Evolutionary conservation across 2,113 vertebrate species (phyloP), one percentile per base, ranked within the genome.

Genomic region (Onychostoma macrolepis): DNA sequence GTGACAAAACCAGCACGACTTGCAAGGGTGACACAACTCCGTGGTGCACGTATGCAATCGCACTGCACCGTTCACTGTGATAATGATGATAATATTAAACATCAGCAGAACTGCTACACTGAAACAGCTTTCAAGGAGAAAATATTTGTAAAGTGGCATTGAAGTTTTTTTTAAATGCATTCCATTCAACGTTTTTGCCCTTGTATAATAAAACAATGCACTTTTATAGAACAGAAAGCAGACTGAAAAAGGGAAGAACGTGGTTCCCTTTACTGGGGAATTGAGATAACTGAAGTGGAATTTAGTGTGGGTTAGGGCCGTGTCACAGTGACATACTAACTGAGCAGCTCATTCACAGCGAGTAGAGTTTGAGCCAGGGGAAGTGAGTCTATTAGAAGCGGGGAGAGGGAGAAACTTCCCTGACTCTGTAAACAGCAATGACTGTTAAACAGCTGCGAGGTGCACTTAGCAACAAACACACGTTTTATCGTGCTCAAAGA

Each of bases 381-480:
- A 87, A 86, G 80, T 85, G 43, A 41, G 45, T 67, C 38, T 87
- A 81, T 87, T 53, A 83, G 28, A 26, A 69, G 30, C 33, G 50
- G 83, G 78, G 76, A 45, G 38, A 28, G 81, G 41, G 74, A 85
- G 85, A 74, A 36, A 71, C 30, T 84, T 72, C 75, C 38, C 74
- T 80, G 61, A 82, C 67, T 80, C 53, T 48, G 17, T 45, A 38
- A 58, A 75, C 48, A 63, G 33, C 71, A 80, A 75, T 50, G 58
- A 88, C 81, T 85, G 83, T 84, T 86, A 89, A 90, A 90, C 53
- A 61, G 61, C 56, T 58, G 58, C 58, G 67, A 85, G 50, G 36
- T 36, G n/a, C 75, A 43, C 86, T 71, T 85, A 77, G 89, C 88
- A 84, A 90, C 86, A 80, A 78, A 72, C 41, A 19, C 79, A 90